phyloP scores from a whole-genome alignment of 2,797 vertebrate species.

The Sebastes miniatus region DNA sequence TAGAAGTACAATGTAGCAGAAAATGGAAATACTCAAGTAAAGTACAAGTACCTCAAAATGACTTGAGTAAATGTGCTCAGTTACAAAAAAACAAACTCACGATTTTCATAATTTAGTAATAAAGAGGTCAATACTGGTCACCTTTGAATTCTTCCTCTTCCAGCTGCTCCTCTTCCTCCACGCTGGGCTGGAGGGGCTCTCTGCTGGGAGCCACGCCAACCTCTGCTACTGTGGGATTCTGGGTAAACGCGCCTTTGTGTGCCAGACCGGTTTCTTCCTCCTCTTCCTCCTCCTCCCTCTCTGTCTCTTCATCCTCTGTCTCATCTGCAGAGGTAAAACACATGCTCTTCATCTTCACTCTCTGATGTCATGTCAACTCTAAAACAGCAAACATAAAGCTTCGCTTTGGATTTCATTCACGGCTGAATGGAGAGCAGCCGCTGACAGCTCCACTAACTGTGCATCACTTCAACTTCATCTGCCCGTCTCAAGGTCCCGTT shows the following conservation, averaged over 20 bases:
- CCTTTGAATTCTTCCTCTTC: neutral
- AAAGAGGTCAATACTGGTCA: neutral
- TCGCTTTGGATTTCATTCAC: too few relatives aligned
- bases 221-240: slow-evolving; percentile 66
- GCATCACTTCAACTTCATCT: too few relatives aligned
- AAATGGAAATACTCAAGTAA: too few relatives aligned
- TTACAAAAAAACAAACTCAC: too few relatives aligned
- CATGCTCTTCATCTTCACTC: neutral
- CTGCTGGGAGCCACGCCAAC: slow-evolving; percentile 67
- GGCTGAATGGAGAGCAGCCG: too few relatives aligned
- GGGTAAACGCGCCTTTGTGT: slow-evolving; percentile 33
- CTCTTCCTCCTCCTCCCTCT: slow-evolving; percentile 17
- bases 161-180: slow-evolving; percentile 25
- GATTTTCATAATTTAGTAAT: neutral
- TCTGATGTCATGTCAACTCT: neutral
- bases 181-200: slow-evolving; percentile 60
- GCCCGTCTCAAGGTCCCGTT: too few relatives aligned
- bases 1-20: too few relatives aligned
- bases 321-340: slow-evolving; percentile 33
- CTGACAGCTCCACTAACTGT: too few relatives aligned
- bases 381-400: neutral
- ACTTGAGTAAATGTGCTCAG: too few relatives aligned
- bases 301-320: slow-evolving; percentile 33
- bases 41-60: too few relatives aligned
- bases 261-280: slow-evolving; percentile 27